Evolutionary conservation across 1,140 invertebrate genomes (phyloP), one percentile per base, ranked within the genome.

Genomic region (Xylocopa sonorina): DNA sequence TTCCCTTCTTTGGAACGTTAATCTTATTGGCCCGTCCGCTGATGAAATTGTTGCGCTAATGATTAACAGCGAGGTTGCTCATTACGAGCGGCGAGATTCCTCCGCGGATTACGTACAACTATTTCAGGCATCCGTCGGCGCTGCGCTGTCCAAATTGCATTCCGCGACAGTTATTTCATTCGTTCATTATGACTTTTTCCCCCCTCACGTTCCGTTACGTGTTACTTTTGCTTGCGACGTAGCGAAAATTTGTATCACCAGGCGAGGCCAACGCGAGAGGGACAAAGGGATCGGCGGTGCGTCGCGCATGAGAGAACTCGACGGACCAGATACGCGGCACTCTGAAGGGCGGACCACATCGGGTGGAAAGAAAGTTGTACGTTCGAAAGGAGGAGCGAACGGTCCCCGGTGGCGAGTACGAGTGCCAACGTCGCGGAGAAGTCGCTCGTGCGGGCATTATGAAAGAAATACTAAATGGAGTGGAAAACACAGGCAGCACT

Each of bases 391-490:
- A 41, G 29, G 1, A 51, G 78, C 46, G 83, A 82, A 83, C 62
- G 62, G 66, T 50, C 57, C 43, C 41, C 43, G 64, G 6, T 66
- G 77, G 73, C 69, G 41, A 57, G 76, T 74, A 80, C 55, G 60
- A 79, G 57, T 34, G 57, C 46, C 69, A 34, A 67, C 41, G 55
- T 38, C 41, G 24, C 66, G 68, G 83, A 69, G 82, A 72, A 72
- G 43, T 62, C 74, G 81, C 58, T 53, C n/a, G 51, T 75, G 60
- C 78, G 75, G 67, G 77, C 73, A 80, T 86, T 82, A 80, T 72
- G 80, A 88, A 81, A 86, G 84, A 88, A 88, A 86, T 83, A 78
- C 38, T 69, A 88, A 88, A 88, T 88, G 87, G 87, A 86, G 84
- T 41, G 87, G 84, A 88, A 87, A 88, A 88, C 78, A 85, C 71